Conservation (phyloP, 1,140 invertebrate genomes). For the Dreissena polymorpha region DNA sequence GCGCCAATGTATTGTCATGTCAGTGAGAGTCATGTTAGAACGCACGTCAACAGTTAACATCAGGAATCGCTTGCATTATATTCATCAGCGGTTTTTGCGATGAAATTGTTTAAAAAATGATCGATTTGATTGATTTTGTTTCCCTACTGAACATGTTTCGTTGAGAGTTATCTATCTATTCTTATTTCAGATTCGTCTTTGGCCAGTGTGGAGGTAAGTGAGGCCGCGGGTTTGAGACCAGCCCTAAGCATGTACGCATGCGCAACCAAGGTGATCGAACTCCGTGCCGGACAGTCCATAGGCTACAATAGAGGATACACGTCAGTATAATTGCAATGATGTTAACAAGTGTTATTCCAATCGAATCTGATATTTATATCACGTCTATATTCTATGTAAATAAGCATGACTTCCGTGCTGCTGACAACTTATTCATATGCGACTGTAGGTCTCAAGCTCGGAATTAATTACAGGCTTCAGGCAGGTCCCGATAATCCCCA, state of each 20-base stretch:
- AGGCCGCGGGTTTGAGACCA: constrained; percentile 50
- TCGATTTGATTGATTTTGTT: neutral
- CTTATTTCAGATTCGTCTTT: neutral
- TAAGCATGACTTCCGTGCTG: too few species aligned
- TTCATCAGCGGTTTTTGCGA: neutral
- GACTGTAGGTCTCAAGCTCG: too few species aligned
- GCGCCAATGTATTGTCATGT: neutral
- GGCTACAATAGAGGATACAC: constrained; percentile 50
- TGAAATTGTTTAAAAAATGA: neutral
- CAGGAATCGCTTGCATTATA: neutral
- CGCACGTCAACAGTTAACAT: neutral
- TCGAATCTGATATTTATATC: too few species aligned
- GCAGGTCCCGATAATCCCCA: too few species aligned
- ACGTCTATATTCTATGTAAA: too few species aligned
- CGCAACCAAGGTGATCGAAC: constrained; percentile 52
- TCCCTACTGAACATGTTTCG: neutral
- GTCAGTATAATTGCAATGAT: neutral
- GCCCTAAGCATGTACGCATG: constrained; percentile 48
- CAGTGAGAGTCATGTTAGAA: neutral
- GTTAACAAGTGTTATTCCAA: too few species aligned
- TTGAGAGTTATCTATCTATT: neutral
- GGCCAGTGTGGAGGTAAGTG: neutral
- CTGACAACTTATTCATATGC: too few species aligned
- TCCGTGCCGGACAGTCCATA: constrained; percentile 43
- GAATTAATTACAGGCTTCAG: too few species aligned